Base-by-base conservation (phyloP, 2,797 vertebrate genomes). In the Nyctalus aviator region DNA sequence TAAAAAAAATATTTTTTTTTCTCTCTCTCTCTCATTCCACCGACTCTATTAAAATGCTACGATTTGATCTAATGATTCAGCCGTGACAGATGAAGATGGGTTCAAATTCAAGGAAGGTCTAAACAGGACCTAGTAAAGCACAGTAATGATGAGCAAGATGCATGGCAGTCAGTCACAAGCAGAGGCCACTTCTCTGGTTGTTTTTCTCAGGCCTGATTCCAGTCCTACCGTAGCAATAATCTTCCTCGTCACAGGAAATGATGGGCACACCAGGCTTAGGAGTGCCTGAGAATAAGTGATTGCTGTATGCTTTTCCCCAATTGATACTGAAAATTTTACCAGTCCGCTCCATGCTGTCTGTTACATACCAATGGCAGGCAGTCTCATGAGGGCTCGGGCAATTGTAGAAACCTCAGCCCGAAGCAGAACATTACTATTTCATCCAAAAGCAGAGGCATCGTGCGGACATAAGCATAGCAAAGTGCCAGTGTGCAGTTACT, bases 261-360 rank as follows among this genome's bases (percentile, higher is more conserved):
- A 81, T 64, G 91, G 95, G 75, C 55, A 94, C 94, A 48, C 55
- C 23, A 75, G 46, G 32, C 15, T 91, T 62, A 53, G 91, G 82
- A 94, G 41, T 69, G 91, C 79, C 13, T n/a, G 82, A 88, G 84
- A 93, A 88, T 81, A 69, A 95, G 81, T 23, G 21, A 62, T 81
- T 94, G 85, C 92, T 50, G n/a, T 89, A 21, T 87, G 72, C 97
- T 97, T 98, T 97, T 97, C 82, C 57, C 96, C 95, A 96, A 59
- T 81, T 85, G 97, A 84, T 96, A 91, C 79, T 95, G 95, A 95
- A 97, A 91, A 53, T 13, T 2, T 94, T 87, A 94, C 94, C 91
- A 96, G 94, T 62, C 88, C 35, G 44, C 90, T 97, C 91, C 84
- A 23, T 84, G 95, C 69, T 90, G 81, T 82, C 92, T 96, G 32